Base-by-base conservation (phyloP, 2,888 invertebrate genomes). In the Platerodrilus igneus region DNA sequence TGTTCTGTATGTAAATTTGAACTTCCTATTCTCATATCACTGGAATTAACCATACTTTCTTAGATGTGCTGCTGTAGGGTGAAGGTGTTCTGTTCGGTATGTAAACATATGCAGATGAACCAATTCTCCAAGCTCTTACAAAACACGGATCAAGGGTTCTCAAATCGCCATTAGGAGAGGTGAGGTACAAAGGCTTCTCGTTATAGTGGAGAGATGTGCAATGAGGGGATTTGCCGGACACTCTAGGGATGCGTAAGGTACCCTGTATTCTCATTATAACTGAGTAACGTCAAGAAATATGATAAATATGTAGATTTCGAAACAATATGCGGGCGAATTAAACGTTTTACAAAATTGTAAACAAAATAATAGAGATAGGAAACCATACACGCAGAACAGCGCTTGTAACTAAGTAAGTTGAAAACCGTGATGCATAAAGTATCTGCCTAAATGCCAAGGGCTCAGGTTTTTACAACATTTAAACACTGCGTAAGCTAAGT, bases 391-490 rank as follows among this genome's bases (percentile, higher is more conserved):
- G 51, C 22, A 41, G 35, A 37, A 28, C 38, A 46, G 43, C 30
- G 27, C 53, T 48, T 52, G 47, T 52, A 51, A 51, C 50, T 43
- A 42, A 52, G 56, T 55, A 53, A 56, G 58, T 59, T 59, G 60
- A 58, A 55, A 52, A 52, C 50, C 46, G 44, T 51, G 56, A 56
- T 58, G 58, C 57, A 58, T 58, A 59, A 59, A 59, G 55, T 55
- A 55, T 50, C 48, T 46, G 42, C 47, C 50, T 53, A 55, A 55
- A 52, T 53, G 56, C 58, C 51, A 36, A 43, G 59, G 62, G 63
- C 62, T 61, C 59, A 58, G 60, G 61, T 64, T 65, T 65, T 64
- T 65, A 65, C 62, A 63, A 62, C 65, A 56, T 63, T 64, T 64
- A 63, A 64, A 64, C 64, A 63, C 62, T 60, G 60, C 60, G 60